Evolutionary conservation across 1,140 invertebrate genomes (phyloP), one percentile per base, ranked within the genome.

Genomic region (Diorhabda carinulata): DNA sequence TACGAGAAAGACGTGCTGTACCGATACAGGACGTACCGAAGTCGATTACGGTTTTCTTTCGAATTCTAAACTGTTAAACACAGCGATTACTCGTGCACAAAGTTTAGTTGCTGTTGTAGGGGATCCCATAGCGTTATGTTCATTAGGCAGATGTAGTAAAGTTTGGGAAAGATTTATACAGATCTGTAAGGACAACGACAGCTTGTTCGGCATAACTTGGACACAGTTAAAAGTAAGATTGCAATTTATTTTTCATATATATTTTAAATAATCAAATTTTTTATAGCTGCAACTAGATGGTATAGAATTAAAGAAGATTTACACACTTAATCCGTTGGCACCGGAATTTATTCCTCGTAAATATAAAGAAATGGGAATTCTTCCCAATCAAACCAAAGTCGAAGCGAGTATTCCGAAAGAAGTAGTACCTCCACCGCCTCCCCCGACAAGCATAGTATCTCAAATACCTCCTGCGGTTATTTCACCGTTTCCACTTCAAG

Each of bases 41-140:
- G 84, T 89, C 56, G 92, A 95, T 77, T 93, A 92, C 78, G 93
- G 94, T 0, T 95, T 96, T 78, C 78, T 96, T 9, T 94, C 92
- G 2, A 94, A 95, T 82, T 88, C 90, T 2, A 91, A 94, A 75
- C 83, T 96, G 2, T 78, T 96, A 2, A 96, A 95, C 76, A 95
- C 94, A 0, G 93, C 93, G 0, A 89, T 96, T 5, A 96, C 94
- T 0, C 83, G 94, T 66, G 93, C 93, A 0, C 92, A 93, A 80
- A 92, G 91, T 74, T 78, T 95, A n/a, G 92, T 96, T 0, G 92
- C 91, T 2, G 92, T 95, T 5, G 91, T 96, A 3, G 94, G 94
- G 2, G 94, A 96, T 83, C 93, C 94, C 0, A 86, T 95, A 0
- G 92, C 93, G 2, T 81, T 96, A 0, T 92, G 92, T 71, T 91